Evolutionary conservation across 2,113 vertebrate genomes (phyloP).

Genomic region (Pitta sordida): DNA sequence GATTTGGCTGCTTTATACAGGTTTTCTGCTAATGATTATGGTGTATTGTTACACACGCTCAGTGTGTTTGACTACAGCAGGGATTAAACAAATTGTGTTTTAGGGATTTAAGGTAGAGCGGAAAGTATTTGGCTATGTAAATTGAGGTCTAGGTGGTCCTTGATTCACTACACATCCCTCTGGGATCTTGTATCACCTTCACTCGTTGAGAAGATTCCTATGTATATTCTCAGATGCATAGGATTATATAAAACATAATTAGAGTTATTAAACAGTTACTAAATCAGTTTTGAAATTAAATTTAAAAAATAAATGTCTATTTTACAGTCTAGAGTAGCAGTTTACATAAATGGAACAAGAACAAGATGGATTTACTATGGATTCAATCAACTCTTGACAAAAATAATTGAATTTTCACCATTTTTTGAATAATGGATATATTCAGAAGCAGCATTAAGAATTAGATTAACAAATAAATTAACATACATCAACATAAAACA

Average conservation of each 20-base stretch:
- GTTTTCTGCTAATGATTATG: conserved; percentile 48
- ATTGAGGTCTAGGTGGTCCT: conserved; percentile 23
- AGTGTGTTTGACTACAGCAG: conserved; percentile 20
- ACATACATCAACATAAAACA: background rate
- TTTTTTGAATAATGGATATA: background rate
- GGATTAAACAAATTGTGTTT: conserved; percentile 65
- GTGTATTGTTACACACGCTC: conserved; percentile 44
- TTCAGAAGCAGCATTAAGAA: background rate
- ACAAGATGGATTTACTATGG: background rate
- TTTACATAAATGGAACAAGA: background rate
- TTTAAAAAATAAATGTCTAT: background rate
- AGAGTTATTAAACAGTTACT: background rate
- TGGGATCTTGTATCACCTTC: background rate
- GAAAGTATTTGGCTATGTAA: conserved; percentile 56
- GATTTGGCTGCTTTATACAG: conserved; percentile 37
- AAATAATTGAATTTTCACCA: conserved; percentile 6
- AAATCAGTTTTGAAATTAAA: background rate
- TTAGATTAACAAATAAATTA: background rate
- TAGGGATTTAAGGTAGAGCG: conserved; percentile 48
- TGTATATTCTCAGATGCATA: background rate
- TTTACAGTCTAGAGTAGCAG: background rate
- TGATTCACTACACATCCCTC: background rate
- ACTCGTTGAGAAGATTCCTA: background rate
- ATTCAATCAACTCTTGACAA: background rate
- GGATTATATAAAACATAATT: background rate